Evolutionary conservation across 2,113 vertebrate species (phyloP), one percentile per base, ranked within the genome.

Genomic region (Rhynchomys soricoides): DNA sequence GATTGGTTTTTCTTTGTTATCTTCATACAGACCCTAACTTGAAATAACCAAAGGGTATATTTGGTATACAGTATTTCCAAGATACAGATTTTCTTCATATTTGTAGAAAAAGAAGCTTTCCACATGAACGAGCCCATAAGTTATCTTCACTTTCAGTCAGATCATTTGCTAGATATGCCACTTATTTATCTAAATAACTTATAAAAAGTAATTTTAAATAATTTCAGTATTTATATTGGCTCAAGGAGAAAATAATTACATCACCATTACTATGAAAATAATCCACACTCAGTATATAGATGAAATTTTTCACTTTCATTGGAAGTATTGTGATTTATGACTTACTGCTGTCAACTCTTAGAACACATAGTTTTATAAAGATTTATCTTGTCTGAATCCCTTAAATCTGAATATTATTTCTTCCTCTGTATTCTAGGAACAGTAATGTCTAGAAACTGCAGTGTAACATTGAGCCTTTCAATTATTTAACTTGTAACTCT

Each of bases 81-180:
- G 78, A 66, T 34, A 93, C 12, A 90, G 37, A 89, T 89, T 94
- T 93, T 86, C 89, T 95, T 96, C 59, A 15, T 66, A 96, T 83
- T 91, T n/a, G 83, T 74, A 95, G 62, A 93, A 68, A 95, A 89
- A 94, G 79, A 94, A 24, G 24, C n/a, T 62, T 8, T 90, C 89
- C 12, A 6, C 22, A 91, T 13, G 66, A 81, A 95, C 66, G 64
- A 66, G 94, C 74, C 74, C 89, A 96, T 93, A 97, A 70, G 82
- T 97, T 79, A 94, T 85, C 43, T 57, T 97, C 12, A 91, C 57
- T 71, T 92, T 96, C 24, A 74, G 7, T 57, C 78, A 96, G 78
- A 5, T 96, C 71, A 73, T 55, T 89, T 97, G 74, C 94, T 92
- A 97, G 95, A 85, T 52, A 93, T 97, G 88, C 2, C 50, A 43